Evolutionary conservation across 2,797 vertebrate genomes (phyloP), one percentile per base, ranked within the genome.

Genomic region (Brachyalestes nurse): DNA sequence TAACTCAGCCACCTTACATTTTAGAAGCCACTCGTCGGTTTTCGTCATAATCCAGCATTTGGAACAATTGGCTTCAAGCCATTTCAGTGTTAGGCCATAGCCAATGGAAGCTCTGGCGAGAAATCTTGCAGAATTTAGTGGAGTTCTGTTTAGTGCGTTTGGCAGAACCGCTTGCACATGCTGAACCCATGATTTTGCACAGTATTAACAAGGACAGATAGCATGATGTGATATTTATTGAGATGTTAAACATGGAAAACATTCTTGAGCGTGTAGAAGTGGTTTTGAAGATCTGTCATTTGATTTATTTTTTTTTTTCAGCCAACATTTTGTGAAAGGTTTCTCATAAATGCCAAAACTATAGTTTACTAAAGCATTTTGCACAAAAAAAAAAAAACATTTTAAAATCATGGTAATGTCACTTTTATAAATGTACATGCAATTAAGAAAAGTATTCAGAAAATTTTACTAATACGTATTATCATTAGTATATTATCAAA

Each of bases 281-380:
- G 88, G 80, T 86, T 89, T 77, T 87, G 82, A 86, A 87, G 88
- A 83, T 88, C 81, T 85, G 86, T 91, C 74, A 82, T 70, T 86
- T 69, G 65, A 82, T 84, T 85, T 84, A 40, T 10, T 34, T 9
- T 57, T 4, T 82, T 83, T 49, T 79, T 86, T 55, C 75, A 84
- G 83, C 72, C 84, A 81, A 70, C 85, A 87, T 90, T 89, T 91
- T 86, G 70, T 76, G 64, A 84, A 90, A 90, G 85, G 87, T 93
- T 93, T 93, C 93, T 95, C 93, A 91, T 95, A 90, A 89, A 96
- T 94, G 96, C 96, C 96, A 96, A 97, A 92, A 95, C 94, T 92
- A 91, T 95, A 94, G 93, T 95, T 95, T 94, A 95, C 94, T 94
- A 93, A 94, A 95, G 94, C 94, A 93, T 96, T 95, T 96, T 96